Evolutionary conservation across 2,888 invertebrate genomes (phyloP), one percentile per base, ranked within the genome.

Genomic region (Pteria penguin): DNA sequence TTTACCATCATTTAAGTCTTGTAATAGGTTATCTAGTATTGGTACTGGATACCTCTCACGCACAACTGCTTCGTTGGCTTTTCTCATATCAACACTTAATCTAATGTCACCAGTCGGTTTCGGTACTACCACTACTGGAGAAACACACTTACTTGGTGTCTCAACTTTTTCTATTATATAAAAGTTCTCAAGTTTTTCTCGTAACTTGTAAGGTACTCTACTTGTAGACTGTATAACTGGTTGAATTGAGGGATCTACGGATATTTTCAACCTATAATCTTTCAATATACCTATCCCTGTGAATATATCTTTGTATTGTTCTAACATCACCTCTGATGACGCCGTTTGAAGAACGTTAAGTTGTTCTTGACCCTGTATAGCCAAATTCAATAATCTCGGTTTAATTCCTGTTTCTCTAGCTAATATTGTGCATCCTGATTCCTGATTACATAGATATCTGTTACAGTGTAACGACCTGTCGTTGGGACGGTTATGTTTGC

Each of bases 61-160:
- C 11, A 24, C 24, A 33, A 81, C 67, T n/a, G 81, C 79, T 24
- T 60, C 2, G 57, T 83, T 83, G 3, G 83, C 76, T 45, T 54
- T 31, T 18, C 80, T 55, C 83, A 81, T 81, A 27, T 82, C 80
- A 2, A 82, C 76, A 57, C 81, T 79, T 0, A 84, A 4, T 31
- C 82, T 22, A 18, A 82, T 72, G 26, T 84, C 81, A 1, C 72
- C 74, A 32, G 79, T 57, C 2, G 66, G 57, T 32, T 82, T 84
- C 3, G 74, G 76, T 1, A 79, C 76, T 0, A 75, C 29, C 5
- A 84, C 75, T 2, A 82, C 65, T 2, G 84, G 77, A 26, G 57
- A 72, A 0, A 82, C 74, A 80, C 82, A 84, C 3, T 69, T 68
- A 8, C 79, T 80, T n/a, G 77, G 79, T 2, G 52, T 58, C 8